These are phyloP conservation scores for Ceratothoa steindachneri DNA, from an alignment of 2,888 invertebrate genomes.

Conservation along the genomic window DNA sequence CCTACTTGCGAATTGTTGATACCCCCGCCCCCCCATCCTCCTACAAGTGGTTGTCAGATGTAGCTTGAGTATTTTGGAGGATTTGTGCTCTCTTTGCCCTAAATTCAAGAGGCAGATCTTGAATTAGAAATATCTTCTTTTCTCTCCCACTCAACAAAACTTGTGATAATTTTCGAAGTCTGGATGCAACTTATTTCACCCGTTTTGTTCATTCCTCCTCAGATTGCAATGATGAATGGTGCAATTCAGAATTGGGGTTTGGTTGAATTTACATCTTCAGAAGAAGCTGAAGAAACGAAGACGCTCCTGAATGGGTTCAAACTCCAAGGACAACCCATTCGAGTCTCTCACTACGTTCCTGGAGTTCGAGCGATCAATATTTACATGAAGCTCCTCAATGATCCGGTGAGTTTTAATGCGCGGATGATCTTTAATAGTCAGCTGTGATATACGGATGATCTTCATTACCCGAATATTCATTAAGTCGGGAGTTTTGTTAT, in stretches of 20 bases:
- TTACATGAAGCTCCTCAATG: conserved; percentile 56
- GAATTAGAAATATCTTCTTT: no score
- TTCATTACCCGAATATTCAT: no score
- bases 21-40: neutral
- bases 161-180: no score
- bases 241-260: conserved; percentile 58
- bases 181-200: no score
- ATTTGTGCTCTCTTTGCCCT: no score
- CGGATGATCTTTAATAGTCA: no score
- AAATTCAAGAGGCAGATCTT: no score
- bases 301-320: conserved; percentile 52
- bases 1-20: neutral
- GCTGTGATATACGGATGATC: no score
- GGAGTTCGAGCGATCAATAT: conserved; percentile 58
- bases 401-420: conserved; percentile 50
- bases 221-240: conserved; percentile 58
- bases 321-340: conserved; percentile 54
- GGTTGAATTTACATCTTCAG: conserved; percentile 55
- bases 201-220: conserved; percentile 26
- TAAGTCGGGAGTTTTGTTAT: no score
- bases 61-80: no score
- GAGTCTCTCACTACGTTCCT: conserved; percentile 58
- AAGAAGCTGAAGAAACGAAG: conserved; percentile 55
- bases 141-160: no score
- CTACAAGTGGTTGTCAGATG: no score